Evolutionary conservation across 2,797 vertebrate genomes (phyloP).

Genomic region (Brachyalestes nurse): DNA sequence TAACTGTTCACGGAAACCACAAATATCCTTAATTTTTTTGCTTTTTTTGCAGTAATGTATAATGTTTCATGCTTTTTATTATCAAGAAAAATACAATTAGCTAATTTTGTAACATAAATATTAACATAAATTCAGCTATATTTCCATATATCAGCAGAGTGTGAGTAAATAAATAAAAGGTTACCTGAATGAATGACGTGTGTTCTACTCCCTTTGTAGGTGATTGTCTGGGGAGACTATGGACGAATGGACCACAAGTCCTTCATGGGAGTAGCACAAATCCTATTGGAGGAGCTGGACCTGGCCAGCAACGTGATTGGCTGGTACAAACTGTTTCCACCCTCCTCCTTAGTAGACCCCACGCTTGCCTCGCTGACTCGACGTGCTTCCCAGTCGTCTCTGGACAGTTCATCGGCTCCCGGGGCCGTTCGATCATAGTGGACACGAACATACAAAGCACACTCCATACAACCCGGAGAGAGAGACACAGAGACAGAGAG

Average conservation of each 20-base stretch:
- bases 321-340: conserved; percentile 99
- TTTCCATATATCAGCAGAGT: no score
- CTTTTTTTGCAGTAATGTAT: no score
- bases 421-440: conserved; percentile 92
- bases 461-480: conserved; percentile 43
- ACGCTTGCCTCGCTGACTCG: conserved; percentile 94
- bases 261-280: conserved; percentile 99
- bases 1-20: no score
- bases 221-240: conserved; percentile 99
- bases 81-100: no score
- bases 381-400: conserved; percentile 95
- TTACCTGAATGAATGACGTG: no score
- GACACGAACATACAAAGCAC: conserved; percentile 68
- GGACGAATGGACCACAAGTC: conserved; percentile 99
- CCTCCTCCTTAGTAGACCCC: conserved; percentile 96
- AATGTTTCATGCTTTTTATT: no score
- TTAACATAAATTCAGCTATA: no score
- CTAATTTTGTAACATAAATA: no score
- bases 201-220: conserved; percentile 71
- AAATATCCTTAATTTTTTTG: no score
- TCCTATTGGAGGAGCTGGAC: conserved; percentile 96
- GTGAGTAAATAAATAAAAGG: no score
- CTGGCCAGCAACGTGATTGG: conserved; percentile 98
- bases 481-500: conserved; percentile 24
- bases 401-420: conserved; percentile 93